These are phyloP conservation scores for Lathronympha strigana DNA, from an alignment of 2,888 invertebrate species.

Conservation along the genomic window DNA sequence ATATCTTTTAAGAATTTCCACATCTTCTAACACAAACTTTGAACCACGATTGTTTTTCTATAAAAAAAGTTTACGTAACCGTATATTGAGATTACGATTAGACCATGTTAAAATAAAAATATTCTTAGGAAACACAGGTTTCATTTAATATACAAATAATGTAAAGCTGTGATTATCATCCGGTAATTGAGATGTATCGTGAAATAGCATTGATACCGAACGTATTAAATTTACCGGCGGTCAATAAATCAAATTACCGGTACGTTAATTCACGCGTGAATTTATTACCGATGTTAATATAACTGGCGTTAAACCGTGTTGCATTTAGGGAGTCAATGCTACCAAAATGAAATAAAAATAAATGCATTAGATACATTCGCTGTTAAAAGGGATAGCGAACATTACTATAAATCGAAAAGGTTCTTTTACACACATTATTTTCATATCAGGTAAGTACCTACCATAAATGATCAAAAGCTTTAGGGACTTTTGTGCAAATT, in stretches of 20 bases:
- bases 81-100: neutral
- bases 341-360: slow-evolving; percentile 11
- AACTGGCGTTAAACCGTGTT: slow-evolving; percentile 26
- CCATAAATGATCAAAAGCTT: too few species aligned
- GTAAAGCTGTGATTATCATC: slow-evolving; percentile 35
- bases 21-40: neutral
- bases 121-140: neutral
- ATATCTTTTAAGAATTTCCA: neutral
- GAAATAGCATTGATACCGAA: slow-evolving; percentile 38
- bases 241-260: slow-evolving; percentile 42
- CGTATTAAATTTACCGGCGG: slow-evolving; percentile 39
- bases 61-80: too few species aligned
- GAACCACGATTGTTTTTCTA: neutral
- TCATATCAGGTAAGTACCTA: too few species aligned
- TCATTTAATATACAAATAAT: slow-evolving; percentile 27
- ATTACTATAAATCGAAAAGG: too few species aligned
- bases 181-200: slow-evolving; percentile 39
- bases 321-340: slow-evolving; percentile 19
- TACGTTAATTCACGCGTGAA: slow-evolving; percentile 38
- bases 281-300: slow-evolving; percentile 37
- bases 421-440: too few species aligned
- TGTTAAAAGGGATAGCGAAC: too few species aligned
- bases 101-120: neutral
- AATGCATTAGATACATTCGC: neutral
- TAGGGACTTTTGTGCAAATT: too few species aligned